Percentiles rank a stretch among this genome's conserved stretches.
Conservation (phyloP, 2,888 invertebrate genomes). For the Stenodera caucasica region DNA sequence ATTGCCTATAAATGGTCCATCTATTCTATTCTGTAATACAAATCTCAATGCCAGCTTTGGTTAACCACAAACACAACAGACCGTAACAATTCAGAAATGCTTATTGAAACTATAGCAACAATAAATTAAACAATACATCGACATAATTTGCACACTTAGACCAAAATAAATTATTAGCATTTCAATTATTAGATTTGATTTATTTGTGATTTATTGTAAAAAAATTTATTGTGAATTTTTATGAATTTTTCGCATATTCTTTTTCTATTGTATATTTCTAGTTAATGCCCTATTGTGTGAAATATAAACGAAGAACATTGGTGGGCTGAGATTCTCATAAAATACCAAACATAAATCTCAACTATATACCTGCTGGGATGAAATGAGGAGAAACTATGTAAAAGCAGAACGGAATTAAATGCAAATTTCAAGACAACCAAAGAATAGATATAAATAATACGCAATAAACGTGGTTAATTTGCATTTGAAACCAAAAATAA, state of each 20-base stretch:
- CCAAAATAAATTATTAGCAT: too few species aligned
- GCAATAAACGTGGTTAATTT: constrained; percentile 3
- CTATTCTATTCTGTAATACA: not conserved
- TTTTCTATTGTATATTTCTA: not conserved
- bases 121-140: not conserved
- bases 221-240: too few species aligned
- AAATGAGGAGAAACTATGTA: constrained; percentile 7
- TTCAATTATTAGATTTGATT: too few species aligned
- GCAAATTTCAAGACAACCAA: constrained; percentile 5
- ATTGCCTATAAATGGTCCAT: not conserved
- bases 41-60: not conserved
- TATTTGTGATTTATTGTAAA: too few species aligned
- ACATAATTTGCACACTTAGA: too few species aligned
- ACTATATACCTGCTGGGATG: constrained; percentile 7
- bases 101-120: not conserved
- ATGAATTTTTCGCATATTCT: not conserved
- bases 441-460: constrained; percentile 7
- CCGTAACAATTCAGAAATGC: not conserved
- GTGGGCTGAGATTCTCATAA: constrained; percentile 8
- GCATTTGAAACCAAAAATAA: not conserved
- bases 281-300: not conserved
- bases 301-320: constrained; percentile 3
- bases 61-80: not conserved
- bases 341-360: constrained; percentile 6
- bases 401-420: constrained; percentile 7